Evolutionary conservation across 1,140 invertebrate genomes (phyloP).

Genomic region (Conopomorpha cramerella): DNA sequence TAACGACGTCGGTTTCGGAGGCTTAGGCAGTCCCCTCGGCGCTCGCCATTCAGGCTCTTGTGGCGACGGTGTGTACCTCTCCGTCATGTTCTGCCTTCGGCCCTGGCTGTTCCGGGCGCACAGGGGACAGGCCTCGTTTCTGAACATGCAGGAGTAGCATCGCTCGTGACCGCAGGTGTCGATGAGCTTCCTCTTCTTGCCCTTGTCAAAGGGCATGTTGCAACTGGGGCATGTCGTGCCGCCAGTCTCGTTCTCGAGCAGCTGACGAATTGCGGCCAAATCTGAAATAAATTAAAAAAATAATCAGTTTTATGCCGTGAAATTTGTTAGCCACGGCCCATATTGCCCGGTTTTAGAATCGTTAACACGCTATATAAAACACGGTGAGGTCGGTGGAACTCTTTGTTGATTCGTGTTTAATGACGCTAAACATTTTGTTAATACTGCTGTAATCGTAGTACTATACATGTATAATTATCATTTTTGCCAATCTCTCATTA

Average conservation of each 20-base stretch:
- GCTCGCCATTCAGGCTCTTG: conserved; percentile 51
- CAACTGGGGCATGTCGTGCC: conserved; percentile 77
- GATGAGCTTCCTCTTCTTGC: conserved; percentile 90
- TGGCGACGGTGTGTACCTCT: conserved; percentile 55
- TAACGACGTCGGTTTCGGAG: conserved; percentile 52
- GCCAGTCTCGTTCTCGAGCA: conserved; percentile 54
- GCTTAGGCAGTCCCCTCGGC: no score
- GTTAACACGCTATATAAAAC: no score
- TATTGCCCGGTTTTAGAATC: no score
- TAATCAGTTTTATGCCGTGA: no score
- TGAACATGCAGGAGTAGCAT: conserved; percentile 92
- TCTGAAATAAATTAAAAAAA: conserved; percentile 51
- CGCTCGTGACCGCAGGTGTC: conserved; percentile 93
- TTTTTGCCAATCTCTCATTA: no score
- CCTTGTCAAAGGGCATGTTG: conserved; percentile 92
- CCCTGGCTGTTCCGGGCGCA: conserved; percentile 64
- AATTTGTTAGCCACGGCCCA: no score
- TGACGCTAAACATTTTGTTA: no score
- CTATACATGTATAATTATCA: no score
- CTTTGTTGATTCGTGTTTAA: no score
- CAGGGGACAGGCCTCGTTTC: conserved; percentile 87
- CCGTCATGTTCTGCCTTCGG: conserved; percentile 28
- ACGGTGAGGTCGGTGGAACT: no score
- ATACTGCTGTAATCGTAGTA: no score
- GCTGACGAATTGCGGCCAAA: conserved; percentile 44